Base-by-base conservation (phyloP, 2,888 invertebrate species). In the Xanthia icteritia region DNA sequence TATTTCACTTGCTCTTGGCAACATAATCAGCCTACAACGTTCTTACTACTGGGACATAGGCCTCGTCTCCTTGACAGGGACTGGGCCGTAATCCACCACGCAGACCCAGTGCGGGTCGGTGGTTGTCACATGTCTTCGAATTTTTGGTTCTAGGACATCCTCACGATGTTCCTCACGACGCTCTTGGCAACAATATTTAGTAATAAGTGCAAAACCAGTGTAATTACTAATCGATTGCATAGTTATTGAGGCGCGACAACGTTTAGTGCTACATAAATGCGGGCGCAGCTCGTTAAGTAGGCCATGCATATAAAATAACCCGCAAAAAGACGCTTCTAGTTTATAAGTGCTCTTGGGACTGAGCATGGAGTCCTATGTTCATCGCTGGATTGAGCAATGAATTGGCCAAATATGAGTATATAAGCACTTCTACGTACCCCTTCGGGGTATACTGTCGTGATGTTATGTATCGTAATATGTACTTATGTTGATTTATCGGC, bases 181-280 rank as follows among this genome's bases (percentile, higher is more conserved):
- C n/a, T 56, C 42, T 31, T 54, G n/a, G 77, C 56, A 67, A 77
- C 63, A 64, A 23, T 17, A 64, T 65, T 45, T 27, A 23, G 15
- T 48, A 72, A 77, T 17, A 48, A 0, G 8, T 17, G n/a, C 77
- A 63, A 82, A 76, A 15, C 17, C 8, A 42, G 3, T 61, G 48
- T 69, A 60, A 61, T 74, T 56, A 56, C 42, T 73, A 56, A 75
- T 65, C 51, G 15, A 48, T 76, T 67, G 63, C 70, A 60, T 27
- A 73, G 45, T 61, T 60, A 67, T 4, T 81, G 39, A 67, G 48
- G 69, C 73, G 56, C 39, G 70, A 73, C 70, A 85, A 51, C 60
- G 69, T 61, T 85, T 64, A 70, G n/a, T 58, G n/a, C 42, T 17
- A 42, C 51, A 45, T 45, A 23, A 64, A 65, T 36, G 48, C 31